Evolutionary conservation across 1,140 invertebrate genomes (phyloP).

Genomic region (Bactericera cockerelli): DNA sequence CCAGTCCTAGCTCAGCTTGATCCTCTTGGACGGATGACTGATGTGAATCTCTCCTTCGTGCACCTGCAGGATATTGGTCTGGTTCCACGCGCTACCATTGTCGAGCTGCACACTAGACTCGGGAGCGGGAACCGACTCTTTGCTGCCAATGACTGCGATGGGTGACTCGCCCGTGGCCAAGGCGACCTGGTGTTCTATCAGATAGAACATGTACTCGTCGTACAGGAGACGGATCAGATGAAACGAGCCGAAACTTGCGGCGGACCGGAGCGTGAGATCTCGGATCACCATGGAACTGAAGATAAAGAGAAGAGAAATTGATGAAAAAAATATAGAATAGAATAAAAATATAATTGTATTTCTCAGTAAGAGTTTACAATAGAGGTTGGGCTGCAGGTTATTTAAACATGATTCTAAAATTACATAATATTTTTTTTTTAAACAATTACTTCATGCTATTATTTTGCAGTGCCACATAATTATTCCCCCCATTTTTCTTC

Average conservation of each 20-base stretch:
- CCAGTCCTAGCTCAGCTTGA: neutral
- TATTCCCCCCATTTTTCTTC: too few species aligned
- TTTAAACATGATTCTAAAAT: too few species aligned
- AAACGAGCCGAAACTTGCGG: constrained; percentile 96
- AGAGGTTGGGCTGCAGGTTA: too few species aligned
- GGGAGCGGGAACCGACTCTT: neutral
- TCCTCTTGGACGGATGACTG: neutral
- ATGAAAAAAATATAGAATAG: constrained; percentile 12
- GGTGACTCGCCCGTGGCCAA: constrained; percentile 75
- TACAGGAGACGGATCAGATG: constrained; percentile 93
- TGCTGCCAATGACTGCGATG: constrained; percentile 77
- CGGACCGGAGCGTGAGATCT: constrained; percentile 85
- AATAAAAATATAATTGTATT: too few species aligned
- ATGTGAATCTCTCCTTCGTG: neutral
- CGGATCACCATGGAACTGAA: constrained; percentile 87
- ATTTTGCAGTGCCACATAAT: too few species aligned
- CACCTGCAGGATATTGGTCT: neutral
- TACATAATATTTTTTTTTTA: too few species aligned
- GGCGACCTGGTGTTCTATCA: constrained; percentile 94
- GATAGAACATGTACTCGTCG: constrained; percentile 98
- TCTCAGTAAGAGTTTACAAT: too few species aligned
- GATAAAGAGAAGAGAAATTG: too few species aligned
- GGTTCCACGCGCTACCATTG: neutral
- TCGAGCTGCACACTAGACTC: neutral
- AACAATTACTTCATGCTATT: too few species aligned